A percentile compares a stretch with the other conserved stretches of the same genome.
These are phyloP conservation scores for Sycon ciliatum DNA, from an alignment of 37 sponge, comb jelly and placozoan genomes.

Conservation along the genomic window DNA sequence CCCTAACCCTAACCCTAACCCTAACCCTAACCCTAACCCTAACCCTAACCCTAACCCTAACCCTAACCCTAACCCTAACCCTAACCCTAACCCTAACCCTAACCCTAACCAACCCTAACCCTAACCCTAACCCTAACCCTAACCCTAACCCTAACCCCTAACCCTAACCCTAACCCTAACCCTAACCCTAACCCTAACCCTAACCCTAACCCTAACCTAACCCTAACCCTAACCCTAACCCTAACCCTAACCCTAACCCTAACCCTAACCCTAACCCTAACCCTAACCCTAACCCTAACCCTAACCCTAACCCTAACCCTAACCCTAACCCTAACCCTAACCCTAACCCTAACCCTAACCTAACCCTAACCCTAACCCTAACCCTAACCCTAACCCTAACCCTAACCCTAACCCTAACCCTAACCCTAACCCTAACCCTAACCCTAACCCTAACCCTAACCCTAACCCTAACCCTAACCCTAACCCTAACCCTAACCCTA, in stretches of 20 bases:
- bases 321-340: neutral
- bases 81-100: conserved; percentile 5
- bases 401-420: conserved; percentile 5
- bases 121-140: conserved; percentile 5
- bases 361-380: conserved; percentile 3
- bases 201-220: neutral
- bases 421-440: conserved; percentile 3
- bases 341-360: neutral
- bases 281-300: neutral
- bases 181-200: conserved; percentile 5
- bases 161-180: conserved; percentile 5
- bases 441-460: conserved; percentile 5
- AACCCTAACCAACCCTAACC: conserved; percentile 5
- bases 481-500: conserved; percentile 3
- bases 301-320: neutral
- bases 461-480: conserved; percentile 5
- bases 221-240: neutral
- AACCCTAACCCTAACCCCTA: neutral
- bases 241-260: neutral
- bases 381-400: conserved; percentile 5
- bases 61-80: conserved; percentile 5
- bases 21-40: conserved; percentile 5
- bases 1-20: conserved; percentile 5
- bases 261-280: neutral
- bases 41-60: conserved; percentile 3